Evolutionary conservation across 1,140 invertebrate genomes (phyloP), one percentile per base, ranked within the genome.

Genomic region (Thrips palmi): DNA sequence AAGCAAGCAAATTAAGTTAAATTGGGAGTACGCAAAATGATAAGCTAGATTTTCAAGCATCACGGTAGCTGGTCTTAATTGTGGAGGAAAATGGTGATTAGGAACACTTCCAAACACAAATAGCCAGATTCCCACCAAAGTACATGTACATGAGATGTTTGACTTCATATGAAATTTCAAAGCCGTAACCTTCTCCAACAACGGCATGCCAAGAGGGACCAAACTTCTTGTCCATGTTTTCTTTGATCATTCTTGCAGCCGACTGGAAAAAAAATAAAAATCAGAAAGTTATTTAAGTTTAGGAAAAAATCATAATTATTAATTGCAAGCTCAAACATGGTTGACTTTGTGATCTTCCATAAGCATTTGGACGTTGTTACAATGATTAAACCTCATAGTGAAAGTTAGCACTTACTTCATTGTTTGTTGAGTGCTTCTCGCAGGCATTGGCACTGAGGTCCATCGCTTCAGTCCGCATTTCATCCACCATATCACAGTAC

Each of bases 181-280:
- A 89, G n/a, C 84, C 86, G 57, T 78, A 93, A 12, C 82, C 83
- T 64, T 96, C 88, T 7, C 89, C 88, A 5, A 94, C 78, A 0
- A 93, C 75, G 1, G 81, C 84, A 60, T 94, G 86, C 74, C 89
- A 94, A 11, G 82, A 74, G 1, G 83, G 74, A 15, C 88, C 87
- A 58, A 86, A 93, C 52, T 89, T 89, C 59, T 89, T 89, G 57
- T 96, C 91, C 71, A 96, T 74, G 35, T 69, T 74, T 47, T 94
- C 85, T 59, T 96, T 94, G 18, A 96, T 86, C 65, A 82, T 77
- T 48, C 71, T 75, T 14, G 89, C 85, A 5, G 80, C 77, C 47
- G 60, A 61, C 76, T 80, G 49, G 24, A 50, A 50, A 30, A 33
- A 31, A 10, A 33, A 40, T 35, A 25, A 25, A 35, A 30, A 32